Evolutionary conservation across 2,888 invertebrate species (phyloP), one percentile per base, ranked within the genome.

Genomic region (Patella depressa): DNA sequence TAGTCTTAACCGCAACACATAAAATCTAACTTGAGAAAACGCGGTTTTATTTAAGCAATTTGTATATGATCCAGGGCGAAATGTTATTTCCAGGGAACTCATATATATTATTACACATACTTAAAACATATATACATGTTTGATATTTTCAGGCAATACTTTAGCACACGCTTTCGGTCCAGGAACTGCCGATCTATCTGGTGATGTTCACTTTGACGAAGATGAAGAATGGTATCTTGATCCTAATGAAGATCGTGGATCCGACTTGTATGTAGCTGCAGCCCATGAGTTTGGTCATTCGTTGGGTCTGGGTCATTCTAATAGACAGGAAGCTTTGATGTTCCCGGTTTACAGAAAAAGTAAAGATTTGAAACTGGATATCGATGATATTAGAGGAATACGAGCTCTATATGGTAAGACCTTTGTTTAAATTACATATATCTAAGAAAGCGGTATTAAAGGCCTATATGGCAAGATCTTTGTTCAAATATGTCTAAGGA

Each of bases 261-360:
- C 87, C n/a, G 88, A 90, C 78, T 84, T 90, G 54, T 86, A 87
- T 79, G 88, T 87, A 45, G 90, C 91, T 34, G 90, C 91, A 17
- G 89, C 91, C 55, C 91, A 91, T 77, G 91, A 91, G 83, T 88
- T 91, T 74, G 91, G 91, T 11, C 91, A 91, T 80, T 89, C 91
- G 29, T 84, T 91, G 3, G 91, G 91, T 0, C 82, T 91, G 24
- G 89, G 89, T 19, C 91, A 91, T 81, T 90, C 90, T 17, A 82
- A 84, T 12, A 84, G 85, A 1, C 82, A 76, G 5, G 83, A 84
- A 1, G 89, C 91, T 5, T 83, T 91, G 19, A 91, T 91, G 91
- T 89, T 89, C 0, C 91, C 91, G 0, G 89, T 85, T 82, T 90
- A 90, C 77, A 83, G 85, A 70, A 90, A 88, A 80, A 87, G 88